phyloP scores from a whole-genome alignment of 2,888 invertebrate species.

The Agrotis segetum region DNA sequence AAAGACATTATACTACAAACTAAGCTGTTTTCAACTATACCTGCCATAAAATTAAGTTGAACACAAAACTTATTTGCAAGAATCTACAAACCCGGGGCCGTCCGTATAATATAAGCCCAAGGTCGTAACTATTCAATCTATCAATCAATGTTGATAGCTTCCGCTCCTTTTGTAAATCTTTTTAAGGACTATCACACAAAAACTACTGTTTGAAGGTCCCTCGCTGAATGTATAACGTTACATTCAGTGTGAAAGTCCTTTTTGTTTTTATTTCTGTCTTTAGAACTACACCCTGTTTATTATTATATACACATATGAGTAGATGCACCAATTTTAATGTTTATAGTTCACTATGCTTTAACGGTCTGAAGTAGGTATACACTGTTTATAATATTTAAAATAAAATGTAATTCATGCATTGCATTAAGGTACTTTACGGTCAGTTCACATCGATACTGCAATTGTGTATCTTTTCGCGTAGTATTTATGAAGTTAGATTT shows the following conservation, averaged over 20 bases:
- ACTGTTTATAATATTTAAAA: neutral
- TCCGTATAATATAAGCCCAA: slow-evolving; percentile 10
- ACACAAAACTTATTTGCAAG: slow-evolving; percentile 4
- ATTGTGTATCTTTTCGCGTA: too few relatives aligned
- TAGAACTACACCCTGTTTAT: slow-evolving; percentile 9
- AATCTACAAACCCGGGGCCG: neutral
- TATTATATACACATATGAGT: too few relatives aligned
- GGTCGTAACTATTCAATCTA: slow-evolving; percentile 6
- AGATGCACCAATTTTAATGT: slow-evolving; percentile 28
- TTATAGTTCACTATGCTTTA: slow-evolving; percentile 11
- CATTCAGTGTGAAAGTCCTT: slow-evolving; percentile 19
- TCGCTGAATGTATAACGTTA: neutral
- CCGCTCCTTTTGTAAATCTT: slow-evolving; percentile 20
- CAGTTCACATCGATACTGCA: too few relatives aligned
- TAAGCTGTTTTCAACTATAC: neutral
- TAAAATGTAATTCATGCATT: neutral
- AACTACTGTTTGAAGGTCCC: neutral
- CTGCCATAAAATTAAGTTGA: slow-evolving; percentile 8
- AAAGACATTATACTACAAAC: too few relatives aligned
- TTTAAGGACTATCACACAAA: slow-evolving; percentile 25
- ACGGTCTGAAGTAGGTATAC: neutral
- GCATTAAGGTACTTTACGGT: neutral
- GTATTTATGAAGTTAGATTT: too few relatives aligned
- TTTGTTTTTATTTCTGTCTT: slow-evolving; percentile 10
- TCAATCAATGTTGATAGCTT: slow-evolving; percentile 40